phyloP scores from a whole-genome alignment of 2,888 invertebrate species.

The Mechanitis mazaeus region DNA sequence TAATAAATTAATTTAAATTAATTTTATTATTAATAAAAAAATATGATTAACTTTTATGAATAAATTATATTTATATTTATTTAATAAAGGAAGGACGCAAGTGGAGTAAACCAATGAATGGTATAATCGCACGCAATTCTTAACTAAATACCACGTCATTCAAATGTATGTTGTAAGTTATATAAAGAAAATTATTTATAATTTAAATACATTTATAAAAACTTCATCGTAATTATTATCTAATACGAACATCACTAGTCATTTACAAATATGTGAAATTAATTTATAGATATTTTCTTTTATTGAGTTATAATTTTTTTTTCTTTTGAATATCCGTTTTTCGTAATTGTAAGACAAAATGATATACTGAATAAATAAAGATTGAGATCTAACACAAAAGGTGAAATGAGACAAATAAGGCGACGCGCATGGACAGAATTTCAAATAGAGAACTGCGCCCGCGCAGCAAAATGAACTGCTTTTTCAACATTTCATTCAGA shows the following conservation, averaged over 20 bases:
- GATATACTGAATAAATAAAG: slow-evolving; percentile 51
- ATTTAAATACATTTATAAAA: background rate
- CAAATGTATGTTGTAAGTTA: slow-evolving; percentile 17
- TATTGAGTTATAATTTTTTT: too few relatives aligned
- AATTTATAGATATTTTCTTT: background rate
- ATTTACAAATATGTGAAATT: background rate
- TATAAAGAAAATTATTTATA: background rate
- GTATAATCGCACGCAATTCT: slow-evolving; percentile 29
- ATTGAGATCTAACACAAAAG: slow-evolving; percentile 69
- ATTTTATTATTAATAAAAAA: too few relatives aligned
- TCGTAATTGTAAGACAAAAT: slow-evolving; percentile 6
- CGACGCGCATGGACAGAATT: slow-evolving; percentile 57
- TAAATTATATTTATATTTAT: slow-evolving; percentile 8
- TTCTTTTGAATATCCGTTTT: background rate
- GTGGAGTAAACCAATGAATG: slow-evolving; percentile 32
- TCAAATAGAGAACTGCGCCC: slow-evolving; percentile 51
- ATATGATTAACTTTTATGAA: too few relatives aligned
- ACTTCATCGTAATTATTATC: background rate
- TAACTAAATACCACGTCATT: slow-evolving; percentile 28
- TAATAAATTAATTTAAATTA: background rate
- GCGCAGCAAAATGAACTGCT: slow-evolving; percentile 41
- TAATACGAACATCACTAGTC: background rate
- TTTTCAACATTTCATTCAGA: slow-evolving; percentile 33
- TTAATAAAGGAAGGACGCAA: slow-evolving; percentile 16
- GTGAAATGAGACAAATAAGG: slow-evolving; percentile 72